Evolutionary conservation across 1,140 invertebrate genomes (phyloP), one percentile per base, ranked within the genome.

Genomic region (Druon quercuslanigerum): DNA sequence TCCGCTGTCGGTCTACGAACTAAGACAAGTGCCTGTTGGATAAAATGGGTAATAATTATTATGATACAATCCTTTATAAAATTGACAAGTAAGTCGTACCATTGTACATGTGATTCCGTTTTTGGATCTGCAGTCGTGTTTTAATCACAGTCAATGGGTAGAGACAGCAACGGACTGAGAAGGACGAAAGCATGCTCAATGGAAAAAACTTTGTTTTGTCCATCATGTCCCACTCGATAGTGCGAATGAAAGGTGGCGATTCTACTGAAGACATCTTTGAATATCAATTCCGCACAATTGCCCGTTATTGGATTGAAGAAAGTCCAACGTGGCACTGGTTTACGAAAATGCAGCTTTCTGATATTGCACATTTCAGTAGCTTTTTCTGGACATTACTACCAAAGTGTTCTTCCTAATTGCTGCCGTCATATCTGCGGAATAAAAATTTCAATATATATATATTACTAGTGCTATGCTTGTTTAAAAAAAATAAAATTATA

Each of bases 201-300:
- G 98, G 98, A 87, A 95, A 98, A 93, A 96, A 98, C 93, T 95
- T 98, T 20, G 93, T 94, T 86, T 99, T 98, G 90, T 99, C 96
- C 97, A 99, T 97, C 98, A 99, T 99, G 77, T 98, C 94, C 97
- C 98, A 99, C 92, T 99, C 98, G 81, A 99, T 99, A n/a, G 95
- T 97, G 51, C 94, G 94, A 79, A 97, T 96, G 70, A 95, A 93
- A 74, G 93, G 91, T 50, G 93, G 92, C 54, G 91, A 90, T 82
- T 94, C 93, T 51, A 93, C 92, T 76, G 90, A 81, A 83, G 88
- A 87, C 90, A 91, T 91, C 33, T 81, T 86, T 75, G 6, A 75
- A 76, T 75, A 40, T 19, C 51, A 71, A 66, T 79, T 76, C 72
- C 73, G 72, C 70, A 50, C 3, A 46, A 51, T 33, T 79, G 60